A percentile compares a stretch with the other conserved stretches of the same genome.
Conservation (phyloP, 1,140 invertebrate species). For the Achroia grisella region DNA sequence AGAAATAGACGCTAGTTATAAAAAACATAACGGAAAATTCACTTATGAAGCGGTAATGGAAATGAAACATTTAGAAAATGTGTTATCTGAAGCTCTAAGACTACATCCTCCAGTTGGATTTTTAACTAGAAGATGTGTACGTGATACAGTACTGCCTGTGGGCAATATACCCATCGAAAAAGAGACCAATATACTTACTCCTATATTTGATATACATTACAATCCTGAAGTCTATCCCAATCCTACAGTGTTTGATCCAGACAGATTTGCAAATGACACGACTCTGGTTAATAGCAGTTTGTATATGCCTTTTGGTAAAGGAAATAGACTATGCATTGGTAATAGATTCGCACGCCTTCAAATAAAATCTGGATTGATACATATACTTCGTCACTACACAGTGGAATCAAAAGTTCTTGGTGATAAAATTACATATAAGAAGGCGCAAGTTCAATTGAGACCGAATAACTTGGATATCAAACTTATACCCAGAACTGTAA, state of each 20-base stretch:
- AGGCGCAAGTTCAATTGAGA: constrained; percentile 23
- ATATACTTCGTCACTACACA: constrained; percentile 40
- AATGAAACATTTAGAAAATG: constrained; percentile 69
- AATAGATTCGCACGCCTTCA: constrained; percentile 69
- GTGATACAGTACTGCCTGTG: constrained; percentile 60
- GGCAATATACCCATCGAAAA: constrained; percentile 54
- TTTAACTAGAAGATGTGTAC: constrained; percentile 53
- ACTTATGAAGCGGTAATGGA: constrained; percentile 54
- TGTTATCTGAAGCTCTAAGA: constrained; percentile 57
- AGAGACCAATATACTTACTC: constrained; percentile 71
- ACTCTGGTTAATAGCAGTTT: constrained; percentile 63
- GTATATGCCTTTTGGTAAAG: constrained; percentile 82
- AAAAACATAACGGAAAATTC: constrained; percentile 31
- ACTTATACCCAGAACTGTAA: constrained; percentile 8
- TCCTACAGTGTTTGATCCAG: constrained; percentile 76
- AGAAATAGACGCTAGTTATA: constrained; percentile 55
- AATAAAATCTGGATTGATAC: constrained; percentile 44
- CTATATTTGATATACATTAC: constrained; percentile 75
- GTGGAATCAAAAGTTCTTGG: constrained; percentile 15
- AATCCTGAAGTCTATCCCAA: constrained; percentile 74
- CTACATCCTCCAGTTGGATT: constrained; percentile 65
- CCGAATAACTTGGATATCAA: constrained; percentile 19
- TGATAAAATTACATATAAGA: constrained; percentile 15
- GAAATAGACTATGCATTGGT: constrained; percentile 75
- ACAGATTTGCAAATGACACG: constrained; percentile 74